phyloP scores from a whole-genome alignment of 2,113 vertebrate species.

The Pseudopodoces humilis region DNA sequence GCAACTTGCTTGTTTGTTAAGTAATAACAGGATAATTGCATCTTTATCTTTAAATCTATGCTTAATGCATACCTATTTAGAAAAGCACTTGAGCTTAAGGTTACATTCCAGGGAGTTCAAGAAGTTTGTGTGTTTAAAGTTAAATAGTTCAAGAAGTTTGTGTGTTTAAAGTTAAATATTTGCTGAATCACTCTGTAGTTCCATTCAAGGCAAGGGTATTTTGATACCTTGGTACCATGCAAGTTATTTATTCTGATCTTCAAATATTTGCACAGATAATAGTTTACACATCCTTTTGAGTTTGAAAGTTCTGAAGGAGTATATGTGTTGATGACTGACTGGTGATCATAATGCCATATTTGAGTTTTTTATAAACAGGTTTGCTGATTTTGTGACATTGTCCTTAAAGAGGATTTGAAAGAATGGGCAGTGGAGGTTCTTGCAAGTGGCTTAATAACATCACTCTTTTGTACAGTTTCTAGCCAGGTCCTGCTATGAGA shows the following conservation, averaged over 20 bases:
- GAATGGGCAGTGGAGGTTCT: neutral
- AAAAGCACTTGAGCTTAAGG: neutral
- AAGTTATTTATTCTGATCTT: conserved; percentile 8
- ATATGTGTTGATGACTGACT: neutral
- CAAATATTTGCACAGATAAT: neutral
- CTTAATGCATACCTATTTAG: conserved; percentile 20
- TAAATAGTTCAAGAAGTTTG: neutral
- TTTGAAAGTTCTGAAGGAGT: neutral
- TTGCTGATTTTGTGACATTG: neutral
- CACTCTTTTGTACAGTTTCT: neutral
- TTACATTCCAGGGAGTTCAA: conserved; percentile 27
- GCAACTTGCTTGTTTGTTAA: conserved; percentile 23
- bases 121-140: neutral
- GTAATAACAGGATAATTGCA: conserved; percentile 6
- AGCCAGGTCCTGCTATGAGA: neutral
- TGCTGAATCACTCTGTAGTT: conserved; percentile 14
- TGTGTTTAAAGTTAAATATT: conserved; percentile 17
- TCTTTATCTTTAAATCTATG: conserved; percentile 32
- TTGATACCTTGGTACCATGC: neutral
- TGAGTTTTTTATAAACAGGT: neutral
- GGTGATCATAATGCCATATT: neutral
- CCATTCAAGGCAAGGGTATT: neutral
- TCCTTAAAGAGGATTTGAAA: neutral
- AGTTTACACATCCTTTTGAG: neutral
- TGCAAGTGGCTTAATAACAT: neutral